phyloP scores from a whole-genome alignment of 2,888 invertebrate species.

The Acleris sparsana region DNA sequence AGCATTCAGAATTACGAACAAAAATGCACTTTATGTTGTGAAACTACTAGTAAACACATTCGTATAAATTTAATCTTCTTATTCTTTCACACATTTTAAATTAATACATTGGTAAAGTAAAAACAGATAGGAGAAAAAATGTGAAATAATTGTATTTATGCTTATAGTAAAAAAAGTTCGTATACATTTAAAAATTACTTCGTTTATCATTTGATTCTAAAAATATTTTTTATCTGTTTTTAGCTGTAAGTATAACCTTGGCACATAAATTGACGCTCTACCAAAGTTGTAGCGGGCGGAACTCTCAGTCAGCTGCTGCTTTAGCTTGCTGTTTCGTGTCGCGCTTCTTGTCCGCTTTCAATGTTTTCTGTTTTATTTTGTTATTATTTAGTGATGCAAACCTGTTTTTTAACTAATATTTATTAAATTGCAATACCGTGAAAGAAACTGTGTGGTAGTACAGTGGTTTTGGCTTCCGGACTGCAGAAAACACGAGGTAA shows the following conservation, averaged over 20 bases:
- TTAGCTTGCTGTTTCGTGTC: constrained; percentile 86
- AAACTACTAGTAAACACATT: not conserved
- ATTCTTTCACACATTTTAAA: not conserved
- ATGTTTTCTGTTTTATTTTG: constrained; percentile 84
- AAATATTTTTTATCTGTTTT: not conserved
- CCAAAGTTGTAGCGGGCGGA: constrained; percentile 68
- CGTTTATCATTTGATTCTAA: no score
- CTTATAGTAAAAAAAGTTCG: no score
- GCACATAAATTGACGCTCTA: constrained; percentile 47
- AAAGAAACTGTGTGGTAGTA: constrained; percentile 71
- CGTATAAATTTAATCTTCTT: not conserved
- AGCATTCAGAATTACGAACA: not conserved
- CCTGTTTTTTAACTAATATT: constrained; percentile 77
- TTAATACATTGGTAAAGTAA: no score
- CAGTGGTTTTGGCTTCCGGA: constrained; percentile 70
- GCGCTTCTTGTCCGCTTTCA: constrained; percentile 85
- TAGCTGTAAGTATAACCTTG: not conserved
- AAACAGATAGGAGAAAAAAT: no score
- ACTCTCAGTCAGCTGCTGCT: constrained; percentile 87
- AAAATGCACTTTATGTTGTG: not conserved
- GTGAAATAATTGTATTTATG: no score
- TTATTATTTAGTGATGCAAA: constrained; percentile 82
- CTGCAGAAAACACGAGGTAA: constrained; percentile 75
- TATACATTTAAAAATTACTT: no score
- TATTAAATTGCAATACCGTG: constrained; percentile 69